Percentiles rank a stretch among this genome's conserved stretches.
phyloP scores from a whole-genome alignment of 2,797 vertebrate species.

The Urophycis tenuis region DNA sequence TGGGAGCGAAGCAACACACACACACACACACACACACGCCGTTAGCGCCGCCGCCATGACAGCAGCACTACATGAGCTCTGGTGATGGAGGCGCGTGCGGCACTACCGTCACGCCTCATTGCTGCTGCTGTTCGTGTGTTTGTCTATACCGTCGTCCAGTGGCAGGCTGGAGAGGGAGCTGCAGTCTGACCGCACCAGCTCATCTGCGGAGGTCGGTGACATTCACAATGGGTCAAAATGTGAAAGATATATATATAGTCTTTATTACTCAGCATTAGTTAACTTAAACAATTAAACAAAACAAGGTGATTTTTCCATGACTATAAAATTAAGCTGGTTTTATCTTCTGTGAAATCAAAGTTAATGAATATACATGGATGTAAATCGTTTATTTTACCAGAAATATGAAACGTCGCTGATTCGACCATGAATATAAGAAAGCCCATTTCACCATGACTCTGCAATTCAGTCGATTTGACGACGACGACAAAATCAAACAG shows the following conservation, averaged over 20 bases:
- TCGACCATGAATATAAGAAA: neutral
- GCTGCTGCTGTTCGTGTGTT: neutral
- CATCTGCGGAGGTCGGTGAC: slow-evolving; percentile 72
- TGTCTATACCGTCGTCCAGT: slow-evolving; percentile 84
- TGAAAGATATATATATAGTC: too few relatives aligned
- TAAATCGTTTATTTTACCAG: too few relatives aligned
- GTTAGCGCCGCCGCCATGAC: too few relatives aligned
- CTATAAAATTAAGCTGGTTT: too few relatives aligned
- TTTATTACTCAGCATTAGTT: too few relatives aligned
- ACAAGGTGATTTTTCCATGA: too few relatives aligned
- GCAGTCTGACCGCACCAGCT: slow-evolving; percentile 84
- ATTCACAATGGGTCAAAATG: too few relatives aligned
- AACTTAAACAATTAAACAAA: too few relatives aligned
- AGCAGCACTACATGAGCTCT: neutral
- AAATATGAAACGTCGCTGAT: neutral
- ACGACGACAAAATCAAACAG: neutral
- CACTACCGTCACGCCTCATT: neutral
- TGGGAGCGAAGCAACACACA: neutral
- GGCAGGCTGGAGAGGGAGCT: slow-evolving; percentile 88
- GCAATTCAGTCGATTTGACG: neutral
- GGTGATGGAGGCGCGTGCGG: neutral
- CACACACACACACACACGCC: too few relatives aligned
- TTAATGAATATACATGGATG: too few relatives aligned
- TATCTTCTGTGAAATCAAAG: too few relatives aligned
- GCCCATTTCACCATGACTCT: neutral